phyloP scores from a whole-genome alignment of 1,140 invertebrate genomes.

The Cotesia chilonis region DNA sequence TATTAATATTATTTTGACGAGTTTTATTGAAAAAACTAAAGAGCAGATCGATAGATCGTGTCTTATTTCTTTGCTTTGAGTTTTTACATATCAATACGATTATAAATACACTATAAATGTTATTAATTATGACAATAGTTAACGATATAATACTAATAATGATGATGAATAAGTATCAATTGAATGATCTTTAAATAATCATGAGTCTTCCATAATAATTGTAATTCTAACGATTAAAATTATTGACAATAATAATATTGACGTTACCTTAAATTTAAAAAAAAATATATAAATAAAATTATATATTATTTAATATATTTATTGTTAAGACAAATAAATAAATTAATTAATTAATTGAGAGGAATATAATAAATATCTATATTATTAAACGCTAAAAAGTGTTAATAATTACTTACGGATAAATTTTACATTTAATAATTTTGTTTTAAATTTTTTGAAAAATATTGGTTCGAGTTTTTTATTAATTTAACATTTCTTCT shows the following conservation, averaged over 20 bases:
- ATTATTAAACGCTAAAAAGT: neutral
- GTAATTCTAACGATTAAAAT: too few relatives aligned
- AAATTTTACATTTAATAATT: slow-evolving; percentile 8
- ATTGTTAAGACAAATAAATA: slow-evolving; percentile 24
- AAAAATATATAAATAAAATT: too few relatives aligned
- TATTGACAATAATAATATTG: too few relatives aligned
- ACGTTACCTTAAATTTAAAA: too few relatives aligned
- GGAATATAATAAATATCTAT: neutral
- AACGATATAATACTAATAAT: too few relatives aligned
- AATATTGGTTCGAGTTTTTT: too few relatives aligned
- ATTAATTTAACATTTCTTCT: too few relatives aligned
- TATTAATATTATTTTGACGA: neutral
- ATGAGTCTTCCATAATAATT: neutral
- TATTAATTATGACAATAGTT: too few relatives aligned
- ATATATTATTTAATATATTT: slow-evolving; percentile 5
- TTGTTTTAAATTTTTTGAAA: too few relatives aligned
- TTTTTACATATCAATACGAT: neutral
- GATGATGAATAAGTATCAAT: slow-evolving; percentile 19
- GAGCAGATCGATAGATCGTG: neutral
- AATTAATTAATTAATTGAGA: neutral
- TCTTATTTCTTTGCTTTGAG: too few relatives aligned
- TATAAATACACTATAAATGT: too few relatives aligned
- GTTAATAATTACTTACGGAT: slow-evolving; percentile 20
- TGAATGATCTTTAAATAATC: neutral
- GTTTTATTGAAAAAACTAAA: slow-evolving; percentile 3